Conservation (phyloP, 2,797 vertebrate genomes). For the Luscinia luscinia region DNA sequence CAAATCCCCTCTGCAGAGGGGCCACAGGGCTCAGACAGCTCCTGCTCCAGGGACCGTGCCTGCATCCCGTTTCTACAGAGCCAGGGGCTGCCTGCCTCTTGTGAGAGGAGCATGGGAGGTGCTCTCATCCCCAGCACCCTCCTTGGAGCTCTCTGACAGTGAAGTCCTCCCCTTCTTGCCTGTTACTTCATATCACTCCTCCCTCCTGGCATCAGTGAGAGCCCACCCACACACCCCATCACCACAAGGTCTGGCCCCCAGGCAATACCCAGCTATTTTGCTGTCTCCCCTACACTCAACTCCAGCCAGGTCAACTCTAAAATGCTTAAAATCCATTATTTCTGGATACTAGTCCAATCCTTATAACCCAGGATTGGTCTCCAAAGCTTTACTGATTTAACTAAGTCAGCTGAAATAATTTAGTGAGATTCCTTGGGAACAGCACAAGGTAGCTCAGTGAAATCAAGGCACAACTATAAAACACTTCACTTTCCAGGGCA, state of each 20-base stretch:
- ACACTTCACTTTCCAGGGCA: not conserved
- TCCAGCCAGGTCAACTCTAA: not conserved
- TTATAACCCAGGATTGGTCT: not conserved
- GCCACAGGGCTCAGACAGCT: not conserved
- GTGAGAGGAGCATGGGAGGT: not conserved
- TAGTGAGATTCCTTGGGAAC: not conserved
- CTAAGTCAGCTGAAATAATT: not conserved
- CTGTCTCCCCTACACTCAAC: not conserved
- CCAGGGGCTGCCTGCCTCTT: not conserved
- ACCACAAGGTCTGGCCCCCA: not conserved
- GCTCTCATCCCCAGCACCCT: rapidly evolving
- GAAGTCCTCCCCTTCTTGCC: not conserved
- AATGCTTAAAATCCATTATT: not conserved
- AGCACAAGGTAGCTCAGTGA: not conserved
- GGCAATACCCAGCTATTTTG: not conserved
- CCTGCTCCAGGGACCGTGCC: not conserved
- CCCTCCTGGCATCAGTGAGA: not conserved
- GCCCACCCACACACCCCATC: not conserved
- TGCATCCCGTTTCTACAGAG: not conserved
- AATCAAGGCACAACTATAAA: not conserved
- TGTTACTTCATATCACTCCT: not conserved
- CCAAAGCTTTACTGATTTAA: not conserved
- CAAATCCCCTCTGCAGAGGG: not conserved
- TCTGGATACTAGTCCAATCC: not conserved
- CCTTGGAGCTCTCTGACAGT: not conserved